Evolutionary conservation across 2,888 invertebrate species (phyloP).

Genomic region (Coleophora deauratella): DNA sequence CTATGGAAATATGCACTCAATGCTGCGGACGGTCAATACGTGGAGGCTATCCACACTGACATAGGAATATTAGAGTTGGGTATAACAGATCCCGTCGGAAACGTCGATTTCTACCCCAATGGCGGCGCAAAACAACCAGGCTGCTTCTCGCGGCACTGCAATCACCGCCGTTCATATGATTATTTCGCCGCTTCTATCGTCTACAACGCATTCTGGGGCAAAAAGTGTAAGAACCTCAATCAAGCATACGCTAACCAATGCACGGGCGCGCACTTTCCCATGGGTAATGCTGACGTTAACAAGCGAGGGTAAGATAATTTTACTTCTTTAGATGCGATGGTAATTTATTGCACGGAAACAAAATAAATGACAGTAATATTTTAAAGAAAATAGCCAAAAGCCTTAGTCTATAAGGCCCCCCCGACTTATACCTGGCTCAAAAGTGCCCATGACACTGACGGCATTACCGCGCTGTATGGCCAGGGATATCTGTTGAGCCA

Average conservation of each 20-base stretch:
- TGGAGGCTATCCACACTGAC: conserved; percentile 37
- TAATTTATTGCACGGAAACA: no score
- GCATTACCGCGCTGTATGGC: no score
- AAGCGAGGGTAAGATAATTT: conserved; percentile 16
- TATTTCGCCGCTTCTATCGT: conserved; percentile 22
- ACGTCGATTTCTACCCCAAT: conserved; percentile 37
- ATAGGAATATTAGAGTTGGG: conserved; percentile 32
- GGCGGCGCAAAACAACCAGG: conserved; percentile 33
- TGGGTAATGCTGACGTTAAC: conserved; percentile 24
- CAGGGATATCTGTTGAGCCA: no score
- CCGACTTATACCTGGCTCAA: no score
- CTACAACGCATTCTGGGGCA: conserved; percentile 20
- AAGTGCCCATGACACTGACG: no score
- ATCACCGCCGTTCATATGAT: neutral
- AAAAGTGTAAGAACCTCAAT: conserved; percentile 20
- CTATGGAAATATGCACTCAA: no score
- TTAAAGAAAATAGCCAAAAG: no score
- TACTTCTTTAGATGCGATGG: no score
- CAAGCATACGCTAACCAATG: conserved; percentile 21
- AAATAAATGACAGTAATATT: no score
- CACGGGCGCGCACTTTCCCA: conserved; percentile 17
- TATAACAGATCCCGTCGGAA: conserved; percentile 26
- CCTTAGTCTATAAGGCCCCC: no score
- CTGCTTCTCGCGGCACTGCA: conserved; percentile 13
- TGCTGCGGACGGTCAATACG: conserved; percentile 24